phyloP scores from a whole-genome alignment of 2,113 vertebrate species.

The Callospermophilus lateralis region DNA sequence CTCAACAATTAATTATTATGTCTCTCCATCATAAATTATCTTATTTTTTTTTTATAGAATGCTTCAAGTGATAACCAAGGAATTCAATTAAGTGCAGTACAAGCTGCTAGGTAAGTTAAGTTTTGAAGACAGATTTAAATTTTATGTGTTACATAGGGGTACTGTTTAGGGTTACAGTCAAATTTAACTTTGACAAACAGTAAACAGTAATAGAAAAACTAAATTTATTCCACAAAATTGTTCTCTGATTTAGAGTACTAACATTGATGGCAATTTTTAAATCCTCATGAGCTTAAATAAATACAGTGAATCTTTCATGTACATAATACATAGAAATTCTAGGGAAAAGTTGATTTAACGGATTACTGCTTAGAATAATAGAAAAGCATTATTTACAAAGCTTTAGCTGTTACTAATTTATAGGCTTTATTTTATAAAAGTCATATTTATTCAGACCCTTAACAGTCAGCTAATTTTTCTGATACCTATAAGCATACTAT shows the following conservation, averaged over 20 bases:
- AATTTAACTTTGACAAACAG: conserved; percentile 31
- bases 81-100: conserved; percentile 98
- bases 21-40: conserved; percentile 61
- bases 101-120: conserved; percentile 96
- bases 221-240: conserved; percentile 11
- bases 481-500: neutral
- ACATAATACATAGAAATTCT: neutral
- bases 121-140: conserved; percentile 45
- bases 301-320: neutral
- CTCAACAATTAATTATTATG: conserved; percentile 52
- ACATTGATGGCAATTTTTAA: neutral
- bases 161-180: neutral
- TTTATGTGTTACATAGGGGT: neutral
- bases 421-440: conserved; percentile 48
- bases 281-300: neutral
- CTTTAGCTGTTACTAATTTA: neutral
- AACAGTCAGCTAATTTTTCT: conserved; percentile 32
- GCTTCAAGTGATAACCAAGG: conserved; percentile 99
- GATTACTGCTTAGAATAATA: neutral
- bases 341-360: conserved; percentile 33
- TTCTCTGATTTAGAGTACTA: conserved; percentile 40
- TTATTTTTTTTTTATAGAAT: conserved; percentile 89
- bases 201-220: neutral
- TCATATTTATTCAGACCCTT: conserved; percentile 17
- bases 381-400: conserved; percentile 24